Conservation (phyloP, 1,140 invertebrate species). For the Uloborus diversus region DNA sequence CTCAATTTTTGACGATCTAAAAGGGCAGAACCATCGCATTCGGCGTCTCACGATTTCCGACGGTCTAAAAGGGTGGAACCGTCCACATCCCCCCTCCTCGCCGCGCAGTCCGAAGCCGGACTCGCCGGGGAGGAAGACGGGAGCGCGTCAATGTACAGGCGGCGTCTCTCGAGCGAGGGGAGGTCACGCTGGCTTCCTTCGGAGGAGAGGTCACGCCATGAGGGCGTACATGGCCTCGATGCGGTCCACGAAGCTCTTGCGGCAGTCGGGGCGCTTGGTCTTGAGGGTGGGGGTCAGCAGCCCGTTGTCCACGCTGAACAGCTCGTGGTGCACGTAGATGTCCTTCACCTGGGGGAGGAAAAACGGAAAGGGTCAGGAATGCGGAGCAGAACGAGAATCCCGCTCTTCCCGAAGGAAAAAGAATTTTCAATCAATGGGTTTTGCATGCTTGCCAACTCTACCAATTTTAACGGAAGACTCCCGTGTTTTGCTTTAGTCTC, state of each 20-base stretch:
- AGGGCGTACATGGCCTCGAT: slow-evolving; percentile 87
- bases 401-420: neutral
- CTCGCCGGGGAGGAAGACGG: no score
- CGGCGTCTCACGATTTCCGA: no score
- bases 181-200: no score
- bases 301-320: slow-evolving; percentile 96
- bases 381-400: neutral
- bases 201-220: slow-evolving; percentile 78
- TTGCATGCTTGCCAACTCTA: neutral
- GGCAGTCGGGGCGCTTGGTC: slow-evolving; percentile 79
- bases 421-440: neutral
- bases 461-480: no score
- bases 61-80: no score
- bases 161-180: no score
- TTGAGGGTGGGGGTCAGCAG: slow-evolving; percentile 97
- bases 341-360: slow-evolving; percentile 83
- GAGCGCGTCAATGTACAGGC: no score
- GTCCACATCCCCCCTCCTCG: no score
- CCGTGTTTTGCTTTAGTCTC: no score
- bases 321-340: slow-evolving; percentile 91
- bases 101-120: no score
- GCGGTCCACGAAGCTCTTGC: slow-evolving; percentile 88
- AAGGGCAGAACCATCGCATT: no score
- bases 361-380: neutral
- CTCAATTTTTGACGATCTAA: no score